Evolutionary conservation across 2,888 invertebrate species (phyloP).

Genomic region (Sussaba pulchella): DNA sequence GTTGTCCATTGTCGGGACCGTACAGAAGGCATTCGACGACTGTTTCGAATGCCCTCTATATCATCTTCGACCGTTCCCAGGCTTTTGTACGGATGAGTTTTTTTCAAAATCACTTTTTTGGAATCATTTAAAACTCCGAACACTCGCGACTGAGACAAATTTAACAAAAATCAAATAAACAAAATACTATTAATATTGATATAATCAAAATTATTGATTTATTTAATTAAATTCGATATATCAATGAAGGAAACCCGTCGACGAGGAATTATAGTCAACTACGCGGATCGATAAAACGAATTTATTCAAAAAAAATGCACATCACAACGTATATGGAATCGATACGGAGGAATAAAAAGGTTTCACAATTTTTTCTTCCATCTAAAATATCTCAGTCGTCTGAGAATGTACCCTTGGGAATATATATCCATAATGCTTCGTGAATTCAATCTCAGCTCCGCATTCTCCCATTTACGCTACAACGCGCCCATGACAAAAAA

Average conservation of each 20-base stretch:
- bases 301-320: conserved; percentile 17
- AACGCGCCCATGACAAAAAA: conserved; percentile 19
- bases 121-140: background rate
- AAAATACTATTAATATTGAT: too few species aligned
- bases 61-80: conserved; percentile 59
- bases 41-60: conserved; percentile 19
- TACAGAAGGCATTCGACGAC: background rate
- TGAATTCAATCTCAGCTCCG: conserved; percentile 56
- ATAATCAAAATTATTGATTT: too few species aligned
- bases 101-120: background rate
- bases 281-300: background rate
- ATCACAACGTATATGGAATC: background rate
- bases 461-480: conserved; percentile 34
- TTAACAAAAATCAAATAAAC: background rate
- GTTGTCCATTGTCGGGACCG: conserved; percentile 65
- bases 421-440: conserved; percentile 56
- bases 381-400: conserved; percentile 48
- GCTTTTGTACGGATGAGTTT: conserved; percentile 4
- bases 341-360: conserved; percentile 23
- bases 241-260: too few species aligned
- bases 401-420: conserved; percentile 50
- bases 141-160: background rate
- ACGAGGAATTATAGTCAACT: too few species aligned
- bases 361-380: conserved; percentile 49
- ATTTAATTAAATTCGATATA: too few species aligned